A percentile compares a stretch with the other conserved stretches of the same genome.
phyloP scores from a whole-genome alignment of 2,797 vertebrate species.

The Leptatherina wallacei region DNA sequence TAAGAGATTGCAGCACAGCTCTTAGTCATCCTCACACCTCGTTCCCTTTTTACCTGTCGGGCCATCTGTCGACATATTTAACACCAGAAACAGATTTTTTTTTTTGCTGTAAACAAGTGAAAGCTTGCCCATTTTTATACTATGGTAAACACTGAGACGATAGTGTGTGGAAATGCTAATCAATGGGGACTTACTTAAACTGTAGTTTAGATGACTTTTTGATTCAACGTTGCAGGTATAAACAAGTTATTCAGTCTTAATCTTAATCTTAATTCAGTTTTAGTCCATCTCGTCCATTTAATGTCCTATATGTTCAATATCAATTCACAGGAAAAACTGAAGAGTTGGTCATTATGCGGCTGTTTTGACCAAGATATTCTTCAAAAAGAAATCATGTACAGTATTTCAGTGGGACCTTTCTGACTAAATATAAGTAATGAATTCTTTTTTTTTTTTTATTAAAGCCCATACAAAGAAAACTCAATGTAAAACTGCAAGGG shows the following conservation, averaged over 20 bases:
- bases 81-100: slow-evolving; percentile 48
- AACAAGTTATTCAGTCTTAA: neutral
- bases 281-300: slow-evolving; percentile 5
- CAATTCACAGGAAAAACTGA: neutral
- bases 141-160: slow-evolving; percentile 33
- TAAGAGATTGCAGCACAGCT: slow-evolving; percentile 60
- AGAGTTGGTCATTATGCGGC: neutral
- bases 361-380: no score
- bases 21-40: slow-evolving; percentile 76
- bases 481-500: no score
- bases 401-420: no score
- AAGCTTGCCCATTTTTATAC: slow-evolving; percentile 44
- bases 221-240: neutral
- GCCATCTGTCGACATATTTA: slow-evolving; percentile 74
- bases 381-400: no score
- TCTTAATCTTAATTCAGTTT: neutral
- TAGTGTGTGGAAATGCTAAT: slow-evolving; percentile 13
- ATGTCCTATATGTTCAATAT: neutral
- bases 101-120: slow-evolving; percentile 47
- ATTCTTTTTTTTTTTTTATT: neutral
- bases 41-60: slow-evolving; percentile 63
- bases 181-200: slow-evolving; percentile 1
- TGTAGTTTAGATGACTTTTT: neutral
- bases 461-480: no score
- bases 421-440: no score